phyloP scores from a whole-genome alignment of 1,140 invertebrate genomes.

The Aculops lycopersici region DNA sequence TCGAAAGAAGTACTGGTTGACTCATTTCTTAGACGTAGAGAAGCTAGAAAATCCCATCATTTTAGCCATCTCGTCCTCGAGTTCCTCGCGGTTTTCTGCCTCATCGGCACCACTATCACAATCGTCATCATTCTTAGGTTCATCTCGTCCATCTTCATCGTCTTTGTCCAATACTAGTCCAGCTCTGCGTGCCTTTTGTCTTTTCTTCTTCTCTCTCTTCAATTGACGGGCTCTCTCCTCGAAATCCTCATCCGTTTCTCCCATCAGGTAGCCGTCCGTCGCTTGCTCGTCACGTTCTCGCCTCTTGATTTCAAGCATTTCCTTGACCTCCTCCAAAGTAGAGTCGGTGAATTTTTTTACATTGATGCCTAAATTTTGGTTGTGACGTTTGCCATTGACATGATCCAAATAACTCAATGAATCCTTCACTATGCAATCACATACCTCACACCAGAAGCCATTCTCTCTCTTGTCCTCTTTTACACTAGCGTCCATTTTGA shows the following conservation, averaged over 20 bases:
- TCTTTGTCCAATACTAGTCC: conserved; percentile 65
- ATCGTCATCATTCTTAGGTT: conserved; percentile 22
- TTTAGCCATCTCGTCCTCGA: conserved; percentile 41
- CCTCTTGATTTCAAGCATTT: conserved; percentile 67
- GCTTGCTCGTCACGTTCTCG: conserved; percentile 78
- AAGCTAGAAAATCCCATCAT: conserved; percentile 96
- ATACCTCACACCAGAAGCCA: conserved; percentile 98
- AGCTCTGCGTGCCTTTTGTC: conserved; percentile 80
- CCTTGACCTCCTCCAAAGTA: conserved; percentile 72
- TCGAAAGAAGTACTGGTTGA: too few relatives aligned
- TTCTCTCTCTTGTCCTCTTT: too few relatives aligned
- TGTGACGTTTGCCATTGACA: conserved; percentile 99
- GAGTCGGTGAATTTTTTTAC: conserved; percentile 49
- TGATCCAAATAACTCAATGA: conserved; percentile 97
- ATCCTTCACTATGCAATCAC: conserved; percentile 96
- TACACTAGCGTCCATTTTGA: too few relatives aligned
- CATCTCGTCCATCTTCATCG: conserved; percentile 54
- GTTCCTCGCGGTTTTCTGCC: too few relatives aligned
- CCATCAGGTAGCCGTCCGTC: conserved; percentile 81
- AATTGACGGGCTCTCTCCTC: too few relatives aligned
- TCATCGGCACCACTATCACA: conserved; percentile 30
- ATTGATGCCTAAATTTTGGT: conserved; percentile 90
- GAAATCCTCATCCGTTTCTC: too few relatives aligned
- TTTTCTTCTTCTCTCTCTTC: conserved; percentile 61
- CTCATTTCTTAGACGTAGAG: conserved; percentile 44